Percentiles rank a stretch among this genome's conserved stretches.
Evolutionary conservation across 1,140 invertebrate genomes (phyloP).

Genomic region (Lepidostoma basale): DNA sequence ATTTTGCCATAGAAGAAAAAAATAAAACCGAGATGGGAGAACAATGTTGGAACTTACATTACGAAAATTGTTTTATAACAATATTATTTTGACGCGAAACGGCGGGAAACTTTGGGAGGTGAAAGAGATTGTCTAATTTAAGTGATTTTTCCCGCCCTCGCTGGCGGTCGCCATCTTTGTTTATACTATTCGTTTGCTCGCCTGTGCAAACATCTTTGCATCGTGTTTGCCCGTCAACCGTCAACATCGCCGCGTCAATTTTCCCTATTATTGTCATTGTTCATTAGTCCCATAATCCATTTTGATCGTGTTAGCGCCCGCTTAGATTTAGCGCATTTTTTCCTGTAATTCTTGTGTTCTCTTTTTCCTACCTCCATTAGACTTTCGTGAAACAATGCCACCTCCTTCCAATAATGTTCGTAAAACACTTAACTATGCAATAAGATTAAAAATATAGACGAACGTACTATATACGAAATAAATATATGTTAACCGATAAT

Average conservation of each 20-base stretch:
- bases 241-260: slow-evolving; percentile 37
- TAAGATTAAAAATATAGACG: no score
- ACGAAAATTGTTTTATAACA: slow-evolving; percentile 42
- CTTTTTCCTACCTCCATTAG: no score
- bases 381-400: no score
- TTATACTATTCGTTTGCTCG: slow-evolving; percentile 7
- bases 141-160: slow-evolving; percentile 30
- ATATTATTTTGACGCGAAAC: slow-evolving; percentile 36
- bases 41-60: slow-evolving; percentile 38
- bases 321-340: neutral
- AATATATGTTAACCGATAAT: no score
- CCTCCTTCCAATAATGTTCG: no score
- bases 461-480: no score
- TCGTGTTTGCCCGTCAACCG: slow-evolving; percentile 9
- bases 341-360: no score
- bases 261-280: slow-evolving; percentile 37
- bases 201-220: slow-evolving; percentile 22
- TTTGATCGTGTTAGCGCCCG: slow-evolving; percentile 25
- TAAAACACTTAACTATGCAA: no score
- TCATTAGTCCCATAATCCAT: slow-evolving; percentile 36
- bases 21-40: neutral
- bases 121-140: slow-evolving; percentile 38
- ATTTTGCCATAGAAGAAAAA: slow-evolving; percentile 16
- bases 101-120: slow-evolving; percentile 1
- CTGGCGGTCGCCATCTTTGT: slow-evolving; percentile 21